Base-by-base conservation (phyloP, 2,797 vertebrate species). In the Lagothrix lagotricha region DNA sequence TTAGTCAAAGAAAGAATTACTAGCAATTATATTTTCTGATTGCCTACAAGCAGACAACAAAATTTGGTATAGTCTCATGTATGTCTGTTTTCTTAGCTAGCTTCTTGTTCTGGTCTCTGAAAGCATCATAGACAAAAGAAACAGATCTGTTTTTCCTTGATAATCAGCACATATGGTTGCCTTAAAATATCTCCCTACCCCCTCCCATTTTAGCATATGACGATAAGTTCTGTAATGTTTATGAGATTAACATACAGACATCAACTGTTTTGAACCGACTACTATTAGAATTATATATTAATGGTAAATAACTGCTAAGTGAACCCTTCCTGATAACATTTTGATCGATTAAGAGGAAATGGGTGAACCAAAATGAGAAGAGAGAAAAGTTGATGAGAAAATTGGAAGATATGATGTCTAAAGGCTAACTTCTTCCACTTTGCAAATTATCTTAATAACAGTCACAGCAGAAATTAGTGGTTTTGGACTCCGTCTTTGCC, bases 1-100 rank as follows among this genome's bases (percentile, higher is more conserved):
- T 94, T 41, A 80, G 73, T 89, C 57, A 96, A 94, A 91, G 76
- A 92, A 73, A 94, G 19, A 91, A 83, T 94, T 95, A 88, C 33
- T 46, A 80, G 64, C 67, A 95, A 75, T 94, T 84, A 87, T 77
- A 41, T 70, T 89, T 95, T 80, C 88, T 97, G 79, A 85, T 93
- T 97, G 54, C 48, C n/a, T 96, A 30, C 26, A 80, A 90, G 15
- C 57, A 88, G 73, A 92, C 57, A 93, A 88, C n/a, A 77, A 52
- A 82, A 84, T 82, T 54, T 84, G 22, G 14, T 81, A 13, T 83
- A 64, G 41, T 84, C 15, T 84, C 6, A 48, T 20, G 15, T 58
- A 77, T 36, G 6, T 93, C 80, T 92, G 48, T 48, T 90, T 97
- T 91, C n/a, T 92, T 80, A 89, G 33, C 24, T 81, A 57, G 36